These are phyloP conservation scores for Drosophila malerkotliana DNA, from an alignment of 1,140 invertebrate genomes.

Conservation along the genomic window DNA sequence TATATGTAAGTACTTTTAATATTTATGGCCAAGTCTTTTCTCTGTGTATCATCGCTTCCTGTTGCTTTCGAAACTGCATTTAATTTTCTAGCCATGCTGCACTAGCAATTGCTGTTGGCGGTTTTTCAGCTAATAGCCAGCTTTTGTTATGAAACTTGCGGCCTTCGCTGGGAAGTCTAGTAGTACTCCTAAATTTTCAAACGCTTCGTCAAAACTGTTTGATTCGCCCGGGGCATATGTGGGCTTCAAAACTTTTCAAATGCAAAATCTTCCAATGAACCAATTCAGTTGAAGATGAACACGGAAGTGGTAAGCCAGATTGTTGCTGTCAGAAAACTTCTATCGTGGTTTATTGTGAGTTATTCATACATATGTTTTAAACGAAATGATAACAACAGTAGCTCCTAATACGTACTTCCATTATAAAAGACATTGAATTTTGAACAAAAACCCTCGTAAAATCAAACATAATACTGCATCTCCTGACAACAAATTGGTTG, in stretches of 20 bases:
- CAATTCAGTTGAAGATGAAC: constrained; percentile 1
- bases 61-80: constrained; percentile 26
- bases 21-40: neutral
- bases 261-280: constrained; percentile 4
- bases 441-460: neutral
- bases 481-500: neutral
- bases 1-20: neutral
- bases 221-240: constrained; percentile 1
- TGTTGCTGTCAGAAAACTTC: neutral
- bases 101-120: constrained; percentile 42
- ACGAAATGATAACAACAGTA: too few relatives aligned
- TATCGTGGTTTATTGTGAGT: too few relatives aligned
- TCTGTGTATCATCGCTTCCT: constrained; percentile 25
- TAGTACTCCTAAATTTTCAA: neutral
- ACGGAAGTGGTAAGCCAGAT: constrained; percentile 14
- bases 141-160: constrained; percentile 60
- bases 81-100: constrained; percentile 5
- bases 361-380: neutral
- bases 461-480: neutral
- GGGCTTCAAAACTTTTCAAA: constrained; percentile 8
- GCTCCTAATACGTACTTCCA: neutral
- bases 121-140: constrained; percentile 55
- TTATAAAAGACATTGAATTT: neutral
- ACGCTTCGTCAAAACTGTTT: constrained; percentile 2
- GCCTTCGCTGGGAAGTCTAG: constrained; percentile 11